Conservation (phyloP, 2,888 invertebrate genomes). For the Plusia festucae region DNA sequence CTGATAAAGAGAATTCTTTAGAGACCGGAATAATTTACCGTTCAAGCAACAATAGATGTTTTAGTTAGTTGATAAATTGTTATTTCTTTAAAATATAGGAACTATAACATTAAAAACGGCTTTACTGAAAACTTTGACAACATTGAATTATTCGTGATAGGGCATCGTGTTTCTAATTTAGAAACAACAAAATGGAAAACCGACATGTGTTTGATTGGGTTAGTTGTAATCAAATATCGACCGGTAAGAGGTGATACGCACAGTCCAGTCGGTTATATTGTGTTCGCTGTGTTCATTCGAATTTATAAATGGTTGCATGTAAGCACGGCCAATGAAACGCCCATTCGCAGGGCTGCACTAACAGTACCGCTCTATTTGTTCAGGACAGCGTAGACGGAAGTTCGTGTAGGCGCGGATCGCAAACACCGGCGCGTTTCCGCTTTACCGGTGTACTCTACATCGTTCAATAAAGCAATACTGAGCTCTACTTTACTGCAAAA, state of each 20-base stretch:
- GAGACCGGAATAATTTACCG: slow-evolving; percentile 19
- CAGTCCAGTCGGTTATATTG: slow-evolving; percentile 40
- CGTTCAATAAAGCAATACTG: slow-evolving; percentile 64
- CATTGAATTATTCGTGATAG: slow-evolving; percentile 27
- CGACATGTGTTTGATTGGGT: slow-evolving; percentile 53
- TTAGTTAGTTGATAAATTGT: background rate
- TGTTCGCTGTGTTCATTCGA: slow-evolving; percentile 68
- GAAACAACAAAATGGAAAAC: slow-evolving; percentile 47
- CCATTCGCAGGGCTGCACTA: slow-evolving; percentile 70
- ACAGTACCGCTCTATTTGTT: slow-evolving; percentile 80
- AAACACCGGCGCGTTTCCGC: slow-evolving; percentile 78
- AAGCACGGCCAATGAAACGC: slow-evolving; percentile 70
- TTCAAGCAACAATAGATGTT: slow-evolving; percentile 10
- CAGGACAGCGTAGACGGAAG: slow-evolving; percentile 80
- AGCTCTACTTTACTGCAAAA: slow-evolving; percentile 45
- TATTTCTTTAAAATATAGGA: background rate
- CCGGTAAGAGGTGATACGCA: slow-evolving; percentile 47
- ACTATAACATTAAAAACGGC: background rate
- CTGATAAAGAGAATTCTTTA: slow-evolving; percentile 41
- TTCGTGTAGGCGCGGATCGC: slow-evolving; percentile 79
- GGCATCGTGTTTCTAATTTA: slow-evolving; percentile 36
- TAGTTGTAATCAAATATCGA: slow-evolving; percentile 58
- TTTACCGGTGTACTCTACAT: slow-evolving; percentile 62
- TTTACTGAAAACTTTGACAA: slow-evolving; percentile 9
- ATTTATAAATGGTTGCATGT: slow-evolving; percentile 79